Base-by-base conservation (phyloP, 2,888 invertebrate genomes). In the Anoncus sp. region DNA sequence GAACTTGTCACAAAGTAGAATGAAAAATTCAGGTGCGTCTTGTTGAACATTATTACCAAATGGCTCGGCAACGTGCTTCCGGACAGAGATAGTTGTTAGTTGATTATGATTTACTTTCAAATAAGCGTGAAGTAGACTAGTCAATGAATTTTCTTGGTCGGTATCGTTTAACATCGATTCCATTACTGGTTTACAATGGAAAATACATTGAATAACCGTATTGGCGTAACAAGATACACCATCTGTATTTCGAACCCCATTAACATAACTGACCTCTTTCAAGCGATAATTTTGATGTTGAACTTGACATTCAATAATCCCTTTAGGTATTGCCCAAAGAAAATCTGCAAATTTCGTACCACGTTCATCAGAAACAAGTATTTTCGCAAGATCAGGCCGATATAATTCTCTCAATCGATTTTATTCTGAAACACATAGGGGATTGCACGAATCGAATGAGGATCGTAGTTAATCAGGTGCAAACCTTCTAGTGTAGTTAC, bases 381-480 rank as follows among this genome's bases (percentile, higher is more conserved):
- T 71, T n/a, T 47, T 2, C 18, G 43, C 43, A 20, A 81, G 60
- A 12, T 75, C 73, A 27, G 82, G 80, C 10, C 73, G 60, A 76
- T 73, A 80, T n/a, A 43, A 14, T 18, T 65, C 14, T 43, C 81
- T 72, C 20, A 85, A 73, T n/a, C 83, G 45, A 67, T 85, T 83
- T 27, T 84, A 83, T 57, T 84, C 82, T 18, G 53, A 12, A 9
- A 83, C 77, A 14, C 83, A 82, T n/a, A 18, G n/a, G n/a, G 18
- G 49, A 47, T 40, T 3, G 84, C 81, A 47, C 80, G 67, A 0
- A 82, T 59, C 0, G 75, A 59, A n/a, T 38, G 20, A 7, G 79
- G 83, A 62, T 85, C 82, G 45, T 73, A 78, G 69, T 85, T 85
- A 1, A 85, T 82, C 40, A 85, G 66, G 47, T 84, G 81, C 3